Evolutionary conservation across 2,797 vertebrate species (phyloP).

Genomic region (Buphagus erythrorhynchus): DNA sequence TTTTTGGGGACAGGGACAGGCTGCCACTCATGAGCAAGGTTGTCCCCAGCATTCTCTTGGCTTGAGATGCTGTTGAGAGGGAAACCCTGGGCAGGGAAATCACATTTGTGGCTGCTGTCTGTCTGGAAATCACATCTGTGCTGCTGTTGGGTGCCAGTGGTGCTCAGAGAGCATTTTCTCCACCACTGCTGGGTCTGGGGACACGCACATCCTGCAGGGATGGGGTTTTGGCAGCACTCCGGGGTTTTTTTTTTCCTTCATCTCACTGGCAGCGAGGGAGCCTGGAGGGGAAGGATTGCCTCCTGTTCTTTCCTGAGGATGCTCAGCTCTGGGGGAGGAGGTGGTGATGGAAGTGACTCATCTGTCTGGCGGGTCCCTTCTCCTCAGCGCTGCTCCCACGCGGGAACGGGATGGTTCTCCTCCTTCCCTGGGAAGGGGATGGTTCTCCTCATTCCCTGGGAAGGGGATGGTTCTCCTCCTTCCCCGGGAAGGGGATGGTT

Average conservation of each 20-base stretch:
- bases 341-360: conserved; percentile 26
- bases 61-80: neutral
- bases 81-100: neutral
- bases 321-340: neutral
- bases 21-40: accelerated
- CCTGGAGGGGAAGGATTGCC: neutral
- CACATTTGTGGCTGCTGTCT: neutral
- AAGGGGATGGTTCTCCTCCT: too few relatives aligned
- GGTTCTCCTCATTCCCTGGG: neutral
- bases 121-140: neutral
- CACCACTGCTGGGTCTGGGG: accelerated
- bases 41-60: neutral
- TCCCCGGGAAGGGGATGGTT: too few relatives aligned
- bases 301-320: neutral
- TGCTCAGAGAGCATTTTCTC: neutral
- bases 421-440: neutral
- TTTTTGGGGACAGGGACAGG: neutral
- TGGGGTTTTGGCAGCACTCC: neutral
- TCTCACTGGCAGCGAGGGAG: neutral
- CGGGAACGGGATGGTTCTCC: neutral
- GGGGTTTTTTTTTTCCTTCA: accelerated
- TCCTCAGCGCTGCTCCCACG: conserved; percentile 9
- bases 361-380: conserved; percentile 33
- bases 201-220: neutral
- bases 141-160: neutral